phyloP scores from a whole-genome alignment of 2,113 vertebrate genomes.

The Bujurquina vittata region DNA sequence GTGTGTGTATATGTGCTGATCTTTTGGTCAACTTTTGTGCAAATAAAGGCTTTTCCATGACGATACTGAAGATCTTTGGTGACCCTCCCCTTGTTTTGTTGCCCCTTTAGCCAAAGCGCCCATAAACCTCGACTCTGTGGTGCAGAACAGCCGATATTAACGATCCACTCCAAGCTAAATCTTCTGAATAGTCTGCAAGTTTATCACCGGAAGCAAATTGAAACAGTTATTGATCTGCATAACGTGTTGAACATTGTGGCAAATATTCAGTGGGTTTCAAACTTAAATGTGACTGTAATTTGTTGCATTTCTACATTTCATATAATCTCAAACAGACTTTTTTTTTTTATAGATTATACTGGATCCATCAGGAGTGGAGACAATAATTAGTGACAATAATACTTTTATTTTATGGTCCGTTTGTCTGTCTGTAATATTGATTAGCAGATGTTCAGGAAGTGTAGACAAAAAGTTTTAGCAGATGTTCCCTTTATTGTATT shows the following conservation, averaged over 20 bases:
- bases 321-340: background rate
- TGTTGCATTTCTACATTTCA: background rate
- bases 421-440: background rate
- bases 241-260: background rate
- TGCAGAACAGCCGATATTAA: background rate
- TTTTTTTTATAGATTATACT: background rate
- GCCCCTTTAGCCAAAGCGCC: background rate
- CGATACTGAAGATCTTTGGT: background rate
- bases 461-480: background rate
- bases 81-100: background rate
- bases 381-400: background rate
- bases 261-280: background rate
- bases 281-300: background rate
- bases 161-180: background rate
- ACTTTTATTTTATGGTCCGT: accelerated
- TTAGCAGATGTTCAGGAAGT: background rate
- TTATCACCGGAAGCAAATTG: background rate
- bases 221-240: background rate
- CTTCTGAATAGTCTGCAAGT: accelerated
- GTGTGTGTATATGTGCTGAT: no score
- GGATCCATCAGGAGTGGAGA: background rate
- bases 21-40: no score
- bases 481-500: slow-evolving; percentile 11
- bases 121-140: background rate
- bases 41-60: no score